These are phyloP conservation scores for Cygnus buccinator DNA, from an alignment of 2,113 vertebrate genomes.

Conservation along the genomic window DNA sequence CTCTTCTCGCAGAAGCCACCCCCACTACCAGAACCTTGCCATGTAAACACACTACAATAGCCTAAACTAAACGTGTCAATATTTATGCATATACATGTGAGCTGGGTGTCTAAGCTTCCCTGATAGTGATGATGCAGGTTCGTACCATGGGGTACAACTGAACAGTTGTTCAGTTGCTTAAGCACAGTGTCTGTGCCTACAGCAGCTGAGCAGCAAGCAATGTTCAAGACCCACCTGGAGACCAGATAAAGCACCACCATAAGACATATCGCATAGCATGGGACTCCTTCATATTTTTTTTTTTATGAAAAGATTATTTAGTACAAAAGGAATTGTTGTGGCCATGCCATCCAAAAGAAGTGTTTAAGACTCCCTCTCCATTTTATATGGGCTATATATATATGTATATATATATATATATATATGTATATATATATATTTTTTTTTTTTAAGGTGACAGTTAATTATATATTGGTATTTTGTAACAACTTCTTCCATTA, in stretches of 20 bases:
- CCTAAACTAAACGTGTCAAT: not conserved
- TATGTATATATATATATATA: no score
- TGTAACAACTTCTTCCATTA: not conserved
- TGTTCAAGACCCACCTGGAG: not conserved
- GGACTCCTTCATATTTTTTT: not conserved
- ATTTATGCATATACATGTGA: not conserved
- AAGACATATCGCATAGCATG: not conserved
- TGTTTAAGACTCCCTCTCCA: not conserved
- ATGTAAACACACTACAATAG: no score
- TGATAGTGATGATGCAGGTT: not conserved
- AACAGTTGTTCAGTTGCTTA: not conserved
- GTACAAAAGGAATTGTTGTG: not conserved
- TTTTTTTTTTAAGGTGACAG: not conserved
- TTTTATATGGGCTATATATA: not conserved
- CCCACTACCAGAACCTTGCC: no score
- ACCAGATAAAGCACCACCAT: not conserved
- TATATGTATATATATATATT: not conserved
- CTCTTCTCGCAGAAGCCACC: no score
- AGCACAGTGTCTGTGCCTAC: accelerated
- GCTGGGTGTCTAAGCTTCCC: not conserved
- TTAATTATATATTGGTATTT: not conserved
- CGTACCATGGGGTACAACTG: no score
- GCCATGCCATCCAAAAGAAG: not conserved
- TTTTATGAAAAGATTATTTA: not conserved
- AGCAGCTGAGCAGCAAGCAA: not conserved